Base-by-base conservation (phyloP, 2,113 vertebrate genomes). In the Paracanthobrama guichenoti region DNA sequence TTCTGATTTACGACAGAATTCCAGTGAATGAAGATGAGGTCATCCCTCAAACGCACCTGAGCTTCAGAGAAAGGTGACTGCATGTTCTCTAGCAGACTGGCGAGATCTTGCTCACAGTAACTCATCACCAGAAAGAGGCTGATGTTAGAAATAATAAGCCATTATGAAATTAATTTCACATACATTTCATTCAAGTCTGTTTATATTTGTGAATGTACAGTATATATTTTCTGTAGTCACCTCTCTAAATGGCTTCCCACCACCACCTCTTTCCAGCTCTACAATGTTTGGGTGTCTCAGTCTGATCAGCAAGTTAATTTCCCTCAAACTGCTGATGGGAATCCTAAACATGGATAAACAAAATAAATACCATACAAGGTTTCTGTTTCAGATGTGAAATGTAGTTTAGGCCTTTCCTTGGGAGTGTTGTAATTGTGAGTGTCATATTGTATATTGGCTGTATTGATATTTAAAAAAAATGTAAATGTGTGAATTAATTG, bases 101-200 rank as follows among this genome's bases (percentile, higher is more conserved):
- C 97, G 64, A 99, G 91, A 85, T 99, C 98, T 88, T 99, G 98
- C 79, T 99, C 98, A 0, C 98, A 99, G 93, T 99, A 99, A 22
- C 97, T 96, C 98, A 99, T 99, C 91, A 99, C 98, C 87, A 99
- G 93, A 77, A 99, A 99, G 82, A 99, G 95, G 42, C 98, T 99
- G 91, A 48, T 46, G 2, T 26, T 50, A 1, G 86, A 81, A 24
- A 83, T 22, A 74, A 66, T 35, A 24, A 75, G 5, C 22, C 14
- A 26, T 28, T 62, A 44, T 24, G 20, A 86, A 48, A 80, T 60
- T 22, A 55, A 20, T 20, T 46, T 55, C 14, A 42, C 11, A 12
- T 50, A 35, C 22, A 75, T n/a, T 53, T 26, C 6, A 18, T 28
- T 46, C 18, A 42, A 24, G 20, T 12, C 26, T 75, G 72, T 74